phyloP scores from a whole-genome alignment of 1,140 invertebrate genomes.

The Drosophila teissieri region DNA sequence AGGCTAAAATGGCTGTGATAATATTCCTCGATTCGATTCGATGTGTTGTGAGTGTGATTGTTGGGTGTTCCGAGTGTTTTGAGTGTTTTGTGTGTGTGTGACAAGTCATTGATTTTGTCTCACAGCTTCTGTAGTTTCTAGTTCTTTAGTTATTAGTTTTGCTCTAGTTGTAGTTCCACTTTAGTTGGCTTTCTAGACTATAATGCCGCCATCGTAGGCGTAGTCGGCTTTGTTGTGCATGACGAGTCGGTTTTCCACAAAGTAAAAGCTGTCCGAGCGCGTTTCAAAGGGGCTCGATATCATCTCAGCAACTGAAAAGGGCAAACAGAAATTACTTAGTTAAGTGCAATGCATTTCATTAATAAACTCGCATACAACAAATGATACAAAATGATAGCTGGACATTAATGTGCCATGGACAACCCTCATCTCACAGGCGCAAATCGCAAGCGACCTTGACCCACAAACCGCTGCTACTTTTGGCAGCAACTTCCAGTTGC shows the following conservation, averaged over 20 bases:
- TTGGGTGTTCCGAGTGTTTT: conserved; percentile 15
- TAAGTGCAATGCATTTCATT: not conserved
- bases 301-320: conserved; percentile 96
- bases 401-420: not conserved
- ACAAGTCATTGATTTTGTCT: conserved; percentile 55
- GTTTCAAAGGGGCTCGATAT: conserved; percentile 98
- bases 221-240: conserved; percentile 98
- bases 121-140: conserved; percentile 46
- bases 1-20: conserved; percentile 78
- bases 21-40: conserved; percentile 48
- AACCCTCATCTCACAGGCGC: not conserved
- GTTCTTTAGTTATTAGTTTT: conserved; percentile 55
- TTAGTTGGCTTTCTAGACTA: conserved; percentile 57
- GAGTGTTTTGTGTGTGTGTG: conserved; percentile 24
- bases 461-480: not conserved
- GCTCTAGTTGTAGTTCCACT: conserved; percentile 49
- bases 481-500: conserved; percentile 6
- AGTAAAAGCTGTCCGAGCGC: conserved; percentile 99
- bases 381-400: no score
- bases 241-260: conserved; percentile 97
- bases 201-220: conserved; percentile 82
- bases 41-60: conserved; percentile 34
- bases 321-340: not conserved
- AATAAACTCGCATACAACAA: not conserved
- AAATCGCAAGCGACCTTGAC: conserved; percentile 1